Conservation (phyloP, 2,888 invertebrate genomes). For the Aspidapion aeneum region DNA sequence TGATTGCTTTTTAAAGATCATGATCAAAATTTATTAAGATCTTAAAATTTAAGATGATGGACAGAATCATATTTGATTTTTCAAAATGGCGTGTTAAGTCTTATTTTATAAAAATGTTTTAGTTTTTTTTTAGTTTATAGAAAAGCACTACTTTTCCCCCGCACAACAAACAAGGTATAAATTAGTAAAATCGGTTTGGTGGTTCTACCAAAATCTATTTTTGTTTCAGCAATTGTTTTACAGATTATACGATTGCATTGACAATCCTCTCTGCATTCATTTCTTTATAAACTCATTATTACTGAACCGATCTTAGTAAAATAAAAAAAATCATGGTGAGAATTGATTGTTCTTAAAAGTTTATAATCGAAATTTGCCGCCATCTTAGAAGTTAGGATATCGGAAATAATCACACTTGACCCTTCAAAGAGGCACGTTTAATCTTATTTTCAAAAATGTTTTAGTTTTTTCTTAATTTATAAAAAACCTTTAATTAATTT, state of each 20-base stretch:
- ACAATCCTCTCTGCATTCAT: background rate
- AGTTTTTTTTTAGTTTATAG: background rate
- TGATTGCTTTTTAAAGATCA: background rate
- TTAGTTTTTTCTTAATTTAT: background rate
- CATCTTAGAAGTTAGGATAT: background rate
- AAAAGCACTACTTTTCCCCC: no score
- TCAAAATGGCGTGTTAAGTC: background rate
- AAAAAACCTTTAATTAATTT: no score
- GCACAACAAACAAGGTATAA: background rate
- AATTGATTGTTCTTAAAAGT: background rate
- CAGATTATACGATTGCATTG: background rate
- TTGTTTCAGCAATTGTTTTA: background rate
- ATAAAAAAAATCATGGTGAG: no score
- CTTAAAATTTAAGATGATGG: background rate
- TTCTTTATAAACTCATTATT: background rate
- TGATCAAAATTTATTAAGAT: background rate
- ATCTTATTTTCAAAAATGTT: background rate
- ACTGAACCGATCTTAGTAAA: background rate
- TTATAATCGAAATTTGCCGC: background rate
- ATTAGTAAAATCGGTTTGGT: background rate
- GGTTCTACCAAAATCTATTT: background rate
- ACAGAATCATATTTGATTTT: background rate
- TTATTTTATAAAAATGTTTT: background rate
- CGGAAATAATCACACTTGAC: background rate
- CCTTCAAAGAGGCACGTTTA: background rate